Percentiles rank a stretch among this genome's conserved stretches.
These are phyloP conservation scores for Chiroxiphia lanceolata DNA, from an alignment of 2,797 vertebrate genomes.

Conservation along the genomic window DNA sequence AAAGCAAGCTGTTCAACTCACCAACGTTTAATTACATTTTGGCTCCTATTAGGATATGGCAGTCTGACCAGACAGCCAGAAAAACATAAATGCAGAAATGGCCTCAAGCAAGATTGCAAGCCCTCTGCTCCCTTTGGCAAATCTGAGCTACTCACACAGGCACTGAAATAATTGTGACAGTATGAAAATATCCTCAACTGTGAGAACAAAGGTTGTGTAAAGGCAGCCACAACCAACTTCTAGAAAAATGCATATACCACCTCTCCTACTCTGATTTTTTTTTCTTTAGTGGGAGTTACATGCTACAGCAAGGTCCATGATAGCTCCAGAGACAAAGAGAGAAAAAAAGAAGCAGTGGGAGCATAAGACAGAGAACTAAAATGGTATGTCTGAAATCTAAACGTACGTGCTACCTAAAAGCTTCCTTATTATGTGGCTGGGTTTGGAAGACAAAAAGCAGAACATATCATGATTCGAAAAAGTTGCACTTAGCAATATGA, in stretches of 20 bases:
- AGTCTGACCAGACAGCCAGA: conserved; percentile 26
- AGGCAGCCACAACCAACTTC: background rate
- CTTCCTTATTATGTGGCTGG: background rate
- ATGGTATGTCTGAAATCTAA: background rate
- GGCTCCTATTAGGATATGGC: conserved; percentile 20
- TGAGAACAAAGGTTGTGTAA: background rate
- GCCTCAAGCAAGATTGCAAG: background rate
- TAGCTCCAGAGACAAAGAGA: background rate
- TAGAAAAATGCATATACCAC: background rate
- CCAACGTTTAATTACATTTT: background rate
- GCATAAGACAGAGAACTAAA: background rate
- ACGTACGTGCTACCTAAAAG: background rate
- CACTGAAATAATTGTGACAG: background rate
- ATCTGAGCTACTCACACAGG: background rate
- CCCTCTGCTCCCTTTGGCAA: background rate
- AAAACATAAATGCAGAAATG: background rate
- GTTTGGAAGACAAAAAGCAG: background rate
- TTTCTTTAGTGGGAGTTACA: background rate
- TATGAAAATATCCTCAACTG: background rate
- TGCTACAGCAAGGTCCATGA: background rate
- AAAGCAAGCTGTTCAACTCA: conserved; percentile 28
- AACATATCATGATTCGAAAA: conserved; percentile 12
- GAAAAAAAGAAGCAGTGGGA: background rate
- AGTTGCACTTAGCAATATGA: background rate
- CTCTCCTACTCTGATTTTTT: background rate